Conservation (phyloP, 2,113 vertebrate genomes). For the Acrocephalus kingi region DNA sequence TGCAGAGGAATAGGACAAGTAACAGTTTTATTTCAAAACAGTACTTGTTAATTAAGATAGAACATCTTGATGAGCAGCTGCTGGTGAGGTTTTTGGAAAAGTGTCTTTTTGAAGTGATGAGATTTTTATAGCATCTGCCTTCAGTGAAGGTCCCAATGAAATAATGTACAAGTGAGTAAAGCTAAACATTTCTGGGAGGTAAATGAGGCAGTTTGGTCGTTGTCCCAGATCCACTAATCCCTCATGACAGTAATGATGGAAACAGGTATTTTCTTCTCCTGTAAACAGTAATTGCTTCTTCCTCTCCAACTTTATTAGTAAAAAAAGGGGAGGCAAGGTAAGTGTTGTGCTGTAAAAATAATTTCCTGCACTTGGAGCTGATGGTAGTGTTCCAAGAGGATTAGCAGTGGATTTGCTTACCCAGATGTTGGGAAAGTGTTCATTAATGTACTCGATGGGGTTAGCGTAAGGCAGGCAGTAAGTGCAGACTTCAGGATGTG, state of each 20-base stretch:
- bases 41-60: background rate
- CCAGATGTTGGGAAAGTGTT: background rate
- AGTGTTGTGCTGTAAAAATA: background rate
- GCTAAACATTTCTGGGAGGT: background rate
- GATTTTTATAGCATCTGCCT: background rate
- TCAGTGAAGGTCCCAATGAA: background rate
- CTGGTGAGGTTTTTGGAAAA: background rate
- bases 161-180: background rate
- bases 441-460: background rate
- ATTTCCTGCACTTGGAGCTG: background rate
- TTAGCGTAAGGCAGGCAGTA: background rate
- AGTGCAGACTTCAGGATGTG: background rate
- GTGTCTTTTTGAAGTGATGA: background rate
- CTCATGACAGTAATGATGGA: background rate
- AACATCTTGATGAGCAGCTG: background rate
- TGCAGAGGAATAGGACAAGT: background rate
- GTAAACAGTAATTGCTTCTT: background rate
- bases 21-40: background rate
- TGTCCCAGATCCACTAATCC: background rate
- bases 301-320: background rate
- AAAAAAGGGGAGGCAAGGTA: background rate
- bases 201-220: background rate
- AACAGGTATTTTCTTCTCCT: background rate
- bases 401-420: slow-evolving; percentile 7
- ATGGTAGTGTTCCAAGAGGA: background rate